Evolutionary conservation across 2,113 vertebrate genomes (phyloP).

Genomic region (Rhadina sibilatrix): DNA sequence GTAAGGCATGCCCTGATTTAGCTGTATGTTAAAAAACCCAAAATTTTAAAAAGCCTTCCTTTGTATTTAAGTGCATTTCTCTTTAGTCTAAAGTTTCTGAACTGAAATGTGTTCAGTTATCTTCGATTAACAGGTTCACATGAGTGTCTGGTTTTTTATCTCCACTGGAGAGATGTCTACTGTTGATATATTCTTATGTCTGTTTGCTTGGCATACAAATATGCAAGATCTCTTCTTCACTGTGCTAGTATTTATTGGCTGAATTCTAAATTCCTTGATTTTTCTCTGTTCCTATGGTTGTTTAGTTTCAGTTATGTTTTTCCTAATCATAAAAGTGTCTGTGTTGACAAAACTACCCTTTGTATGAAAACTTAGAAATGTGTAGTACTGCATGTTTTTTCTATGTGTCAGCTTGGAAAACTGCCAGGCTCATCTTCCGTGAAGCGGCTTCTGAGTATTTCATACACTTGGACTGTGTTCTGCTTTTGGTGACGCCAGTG

Average conservation of each 20-base stretch:
- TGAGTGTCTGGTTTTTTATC: neutral
- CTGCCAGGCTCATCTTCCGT: neutral
- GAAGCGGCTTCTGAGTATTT: constrained; percentile 8
- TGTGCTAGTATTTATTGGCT: neutral
- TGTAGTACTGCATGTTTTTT: neutral
- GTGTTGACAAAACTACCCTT: neutral
- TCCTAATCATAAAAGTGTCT: neutral
- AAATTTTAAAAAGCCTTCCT: neutral
- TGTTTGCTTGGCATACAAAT: neutral
- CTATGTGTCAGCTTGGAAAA: constrained; percentile 10
- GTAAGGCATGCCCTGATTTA: neutral
- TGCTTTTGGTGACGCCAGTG: neutral
- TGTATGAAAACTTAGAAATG: neutral
- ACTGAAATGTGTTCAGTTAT: neutral
- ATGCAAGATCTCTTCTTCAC: neutral
- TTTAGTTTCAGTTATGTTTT: constrained; percentile 2
- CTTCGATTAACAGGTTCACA: neutral
- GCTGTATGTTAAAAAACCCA: neutral
- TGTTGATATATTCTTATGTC: neutral
- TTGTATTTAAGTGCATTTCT: neutral
- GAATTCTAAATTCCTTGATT: neutral
- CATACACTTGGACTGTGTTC: neutral
- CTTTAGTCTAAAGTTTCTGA: neutral
- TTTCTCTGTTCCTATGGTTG: neutral
- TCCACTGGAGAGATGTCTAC: neutral